Conservation (phyloP, 2,888 invertebrate species). For the Lutraria lutraria region DNA sequence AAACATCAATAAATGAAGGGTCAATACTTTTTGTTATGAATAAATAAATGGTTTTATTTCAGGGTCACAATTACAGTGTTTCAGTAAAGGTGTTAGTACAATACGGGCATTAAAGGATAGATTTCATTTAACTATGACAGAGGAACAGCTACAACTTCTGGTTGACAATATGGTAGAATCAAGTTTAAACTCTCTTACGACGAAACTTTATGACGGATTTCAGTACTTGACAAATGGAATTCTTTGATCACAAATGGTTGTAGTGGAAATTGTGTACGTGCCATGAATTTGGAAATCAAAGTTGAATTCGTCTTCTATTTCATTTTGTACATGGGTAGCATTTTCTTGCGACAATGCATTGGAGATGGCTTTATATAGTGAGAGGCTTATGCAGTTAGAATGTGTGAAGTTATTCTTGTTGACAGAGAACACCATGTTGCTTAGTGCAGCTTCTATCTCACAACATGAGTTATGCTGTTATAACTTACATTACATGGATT, state of each 20-base stretch:
- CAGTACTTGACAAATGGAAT: slow-evolving; percentile 99
- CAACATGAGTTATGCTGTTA: too few species aligned
- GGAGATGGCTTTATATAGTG: too few species aligned
- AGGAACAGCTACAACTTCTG: slow-evolving; percentile 96
- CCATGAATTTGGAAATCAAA: slow-evolving; percentile 8
- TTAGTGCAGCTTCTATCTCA: too few species aligned
- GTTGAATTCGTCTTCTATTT: not conserved
- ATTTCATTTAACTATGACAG: slow-evolving; percentile 97
- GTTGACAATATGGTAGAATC: slow-evolving; percentile 97
- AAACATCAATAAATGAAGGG: too few species aligned
- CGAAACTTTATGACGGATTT: slow-evolving; percentile 99
- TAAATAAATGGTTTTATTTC: slow-evolving; percentile 36
- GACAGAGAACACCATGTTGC: too few species aligned
- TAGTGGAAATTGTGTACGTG: not conserved
- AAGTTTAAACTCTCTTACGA: slow-evolving; percentile 97
- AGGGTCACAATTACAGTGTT: slow-evolving; percentile 98
- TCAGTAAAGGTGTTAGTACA: slow-evolving; percentile 95
- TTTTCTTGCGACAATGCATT: too few species aligned
- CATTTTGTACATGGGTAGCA: too few species aligned
- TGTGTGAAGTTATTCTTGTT: too few species aligned
- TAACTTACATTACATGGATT: too few species aligned
- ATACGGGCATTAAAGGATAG: slow-evolving; percentile 96
- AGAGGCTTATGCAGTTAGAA: too few species aligned
- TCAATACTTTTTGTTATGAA: not conserved
- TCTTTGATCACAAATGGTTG: slow-evolving; percentile 72